Evolutionary conservation across 2,888 invertebrate species (phyloP), one percentile per base, ranked within the genome.

Genomic region (Anoplius nigerrimus): DNA sequence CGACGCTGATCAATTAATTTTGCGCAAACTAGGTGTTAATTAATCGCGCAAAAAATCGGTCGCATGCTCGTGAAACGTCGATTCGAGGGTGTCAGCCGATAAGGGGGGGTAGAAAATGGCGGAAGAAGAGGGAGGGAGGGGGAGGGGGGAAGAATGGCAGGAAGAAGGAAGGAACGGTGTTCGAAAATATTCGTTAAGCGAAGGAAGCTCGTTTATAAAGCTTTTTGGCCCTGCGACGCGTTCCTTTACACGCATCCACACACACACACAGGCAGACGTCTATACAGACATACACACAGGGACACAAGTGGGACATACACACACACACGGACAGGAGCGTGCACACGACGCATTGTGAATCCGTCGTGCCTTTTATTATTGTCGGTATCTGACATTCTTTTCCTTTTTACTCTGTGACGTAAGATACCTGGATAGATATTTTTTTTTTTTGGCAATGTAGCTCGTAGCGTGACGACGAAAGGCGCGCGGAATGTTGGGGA

Each of bases 371-470:
- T 75, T 82, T 81, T 34, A 34, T 67, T 79, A 78, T 81, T 76
- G 74, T 84, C 81, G 82, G 80, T 82, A 79, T 82, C 80, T 76
- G 82, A 80, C 81, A 83, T 85, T 82, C 77, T 74, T 79, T 78
- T 76, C 71, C 34, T 34, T 68, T 77, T 81, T 74, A 74, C 70
- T 76, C 74, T 66, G 67, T 72, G 71, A 81, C 70, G 77, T 81
- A 80, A 79, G 85, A 80, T 81, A 82, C 78, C 64, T 81, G 81
- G 79, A 69, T 62, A 70, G 74, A 81, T 81, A 81, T 79, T 34
- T 34, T 82, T 76, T 78, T 80, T 79, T 34, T 34, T 82, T 76
- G 77, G 71, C 79, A 75, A 76, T 68, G 71, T 74, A 61, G n/a
- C 66, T 65, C 60, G 42, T 54, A 56, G 53, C n/a, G 48, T 34